Conservation (phyloP, 2,113 vertebrate genomes). For the Anoura caudifer region DNA sequence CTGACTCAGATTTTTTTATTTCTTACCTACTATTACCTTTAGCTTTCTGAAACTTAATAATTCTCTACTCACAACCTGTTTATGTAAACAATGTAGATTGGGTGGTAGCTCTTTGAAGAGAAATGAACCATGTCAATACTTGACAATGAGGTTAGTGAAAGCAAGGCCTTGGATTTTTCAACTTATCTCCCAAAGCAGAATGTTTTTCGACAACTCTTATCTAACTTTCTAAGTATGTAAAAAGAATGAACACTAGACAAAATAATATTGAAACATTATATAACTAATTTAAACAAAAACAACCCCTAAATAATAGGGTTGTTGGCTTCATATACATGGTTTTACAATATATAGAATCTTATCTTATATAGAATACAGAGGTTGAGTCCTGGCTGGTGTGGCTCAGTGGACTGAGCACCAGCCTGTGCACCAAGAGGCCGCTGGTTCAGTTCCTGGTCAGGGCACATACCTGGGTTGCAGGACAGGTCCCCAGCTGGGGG, state of each 20-base stretch:
- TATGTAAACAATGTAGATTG: not conserved
- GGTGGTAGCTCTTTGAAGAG: not conserved
- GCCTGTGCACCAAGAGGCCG: too few species aligned
- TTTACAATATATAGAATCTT: not conserved
- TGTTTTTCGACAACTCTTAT: not conserved
- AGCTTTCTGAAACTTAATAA: slow-evolving; percentile 22
- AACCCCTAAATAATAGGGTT: not conserved
- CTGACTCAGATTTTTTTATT: not conserved
- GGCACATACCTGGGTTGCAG: too few species aligned
- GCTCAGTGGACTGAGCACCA: too few species aligned
- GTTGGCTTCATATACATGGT: not conserved
- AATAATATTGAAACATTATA: not conserved
- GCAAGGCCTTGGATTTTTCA: not conserved
- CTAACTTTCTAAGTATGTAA: not conserved
- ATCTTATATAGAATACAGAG: not conserved
- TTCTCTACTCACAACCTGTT: not conserved
- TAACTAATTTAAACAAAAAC: slow-evolving; percentile 27
- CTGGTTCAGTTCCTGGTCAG: too few species aligned
- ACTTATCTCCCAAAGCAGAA: not conserved
- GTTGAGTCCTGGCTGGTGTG: not conserved
- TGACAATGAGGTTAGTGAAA: not conserved
- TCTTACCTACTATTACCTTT: not conserved
- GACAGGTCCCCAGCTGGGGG: too few species aligned
- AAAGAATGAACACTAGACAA: not conserved
- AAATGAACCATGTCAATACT: not conserved